Percentiles rank a stretch among this genome's conserved stretches.
Evolutionary conservation across 2,888 invertebrate genomes (phyloP).

Genomic region (Teleiodes luculella): DNA sequence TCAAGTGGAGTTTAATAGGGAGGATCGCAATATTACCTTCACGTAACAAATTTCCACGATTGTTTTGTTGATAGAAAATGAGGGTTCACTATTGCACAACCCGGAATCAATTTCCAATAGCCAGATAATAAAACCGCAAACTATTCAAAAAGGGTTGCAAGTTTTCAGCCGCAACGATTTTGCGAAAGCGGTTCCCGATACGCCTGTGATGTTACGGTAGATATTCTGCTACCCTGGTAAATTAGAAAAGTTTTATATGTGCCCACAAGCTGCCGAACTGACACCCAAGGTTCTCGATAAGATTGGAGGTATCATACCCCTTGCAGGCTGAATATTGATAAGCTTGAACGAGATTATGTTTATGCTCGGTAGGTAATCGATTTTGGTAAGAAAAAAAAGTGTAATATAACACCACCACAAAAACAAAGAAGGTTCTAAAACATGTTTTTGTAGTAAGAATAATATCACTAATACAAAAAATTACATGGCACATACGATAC

Average conservation of each 20-base stretch:
- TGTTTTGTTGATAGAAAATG: no score
- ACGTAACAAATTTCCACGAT: no score
- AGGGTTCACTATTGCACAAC: background rate
- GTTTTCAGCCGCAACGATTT: conserved; percentile 20
- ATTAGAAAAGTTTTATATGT: conserved; percentile 58
- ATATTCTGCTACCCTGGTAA: conserved; percentile 38
- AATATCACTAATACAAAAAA: no score
- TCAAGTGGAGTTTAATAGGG: no score
- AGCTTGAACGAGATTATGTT: background rate
- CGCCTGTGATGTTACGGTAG: conserved; percentile 33
- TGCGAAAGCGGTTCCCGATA: conserved; percentile 24
- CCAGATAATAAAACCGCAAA: background rate
- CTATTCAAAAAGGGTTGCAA: conserved; percentile 5
- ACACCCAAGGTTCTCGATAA: conserved; percentile 36
- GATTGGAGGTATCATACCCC: conserved; percentile 21
- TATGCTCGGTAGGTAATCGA: no score
- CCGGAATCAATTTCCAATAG: background rate
- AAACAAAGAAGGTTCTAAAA: no score
- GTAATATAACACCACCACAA: no score
- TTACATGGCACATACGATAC: no score
- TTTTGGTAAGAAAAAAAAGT: no score
- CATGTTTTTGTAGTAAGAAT: no score
- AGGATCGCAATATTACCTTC: no score
- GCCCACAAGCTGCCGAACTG: conserved; percentile 37
- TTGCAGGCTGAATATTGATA: background rate